A percentile compares a stretch with the other conserved stretches of the same genome.
phyloP scores from a whole-genome alignment of 2,113 vertebrate genomes.

The Oncorhynchus tshawytscha region DNA sequence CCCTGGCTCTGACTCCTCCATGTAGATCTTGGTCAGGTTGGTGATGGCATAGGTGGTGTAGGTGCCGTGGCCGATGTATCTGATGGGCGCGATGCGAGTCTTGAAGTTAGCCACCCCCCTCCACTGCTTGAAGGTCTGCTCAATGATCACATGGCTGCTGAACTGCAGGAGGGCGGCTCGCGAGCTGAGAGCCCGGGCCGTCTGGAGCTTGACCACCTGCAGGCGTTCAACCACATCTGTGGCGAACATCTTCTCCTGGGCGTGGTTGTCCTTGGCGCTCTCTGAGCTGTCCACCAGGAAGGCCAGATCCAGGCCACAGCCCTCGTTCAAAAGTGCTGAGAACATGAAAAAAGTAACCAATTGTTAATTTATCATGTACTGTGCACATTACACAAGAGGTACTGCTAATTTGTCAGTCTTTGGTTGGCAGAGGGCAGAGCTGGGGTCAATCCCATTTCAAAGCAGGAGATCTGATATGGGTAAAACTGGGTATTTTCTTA shows the following conservation, averaged over 20 bases:
- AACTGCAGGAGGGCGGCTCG: conserved; percentile 86
- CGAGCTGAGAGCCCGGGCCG: conserved; percentile 72
- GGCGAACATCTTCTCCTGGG: conserved; percentile 83
- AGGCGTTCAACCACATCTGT: conserved; percentile 77
- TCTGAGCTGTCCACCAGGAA: conserved; percentile 91
- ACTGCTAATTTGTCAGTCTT: too few relatives aligned
- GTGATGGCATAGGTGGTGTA: conserved; percentile 90
- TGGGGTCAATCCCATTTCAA: not conserved
- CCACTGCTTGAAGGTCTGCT: conserved; percentile 87
- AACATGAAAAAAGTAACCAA: not conserved
- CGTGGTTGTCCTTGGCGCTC: conserved; percentile 86
- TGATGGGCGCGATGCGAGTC: conserved; percentile 72
- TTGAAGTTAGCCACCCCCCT: conserved; percentile 78
- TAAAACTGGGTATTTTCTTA: too few relatives aligned
- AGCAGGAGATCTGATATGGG: not conserved
- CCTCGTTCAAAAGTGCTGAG: conserved; percentile 66
- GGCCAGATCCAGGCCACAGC: conserved; percentile 83
- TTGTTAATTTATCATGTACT: not conserved
- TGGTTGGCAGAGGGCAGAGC: too few relatives aligned
- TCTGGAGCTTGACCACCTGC: conserved; percentile 74
- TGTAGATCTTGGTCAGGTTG: conserved; percentile 86
- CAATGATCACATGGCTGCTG: conserved; percentile 84
- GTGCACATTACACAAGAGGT: too few relatives aligned
- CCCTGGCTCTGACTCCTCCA: conserved; percentile 74
- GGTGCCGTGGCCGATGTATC: conserved; percentile 86